Base-by-base conservation (phyloP, 2,113 vertebrate species). In the Sinocyclocheilus anophthalmus region DNA sequence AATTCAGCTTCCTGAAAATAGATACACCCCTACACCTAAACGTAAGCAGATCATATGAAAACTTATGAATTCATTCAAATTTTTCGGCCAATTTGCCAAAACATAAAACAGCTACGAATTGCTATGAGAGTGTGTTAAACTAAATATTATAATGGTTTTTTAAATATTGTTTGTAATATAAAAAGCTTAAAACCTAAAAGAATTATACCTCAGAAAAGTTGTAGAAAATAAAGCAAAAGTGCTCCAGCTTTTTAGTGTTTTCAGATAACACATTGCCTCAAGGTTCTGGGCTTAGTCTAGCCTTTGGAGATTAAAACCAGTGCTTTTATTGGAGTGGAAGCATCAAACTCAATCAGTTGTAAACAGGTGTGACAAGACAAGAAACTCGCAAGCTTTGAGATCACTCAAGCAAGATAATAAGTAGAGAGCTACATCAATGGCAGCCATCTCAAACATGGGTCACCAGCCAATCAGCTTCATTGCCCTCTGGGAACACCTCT, bases 281-380 rank as follows among this genome's bases (percentile, higher is more conserved):
- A 9, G n/a, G 30, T 72, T 13, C 18, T 59, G 11, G 18, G 24
- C 14, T 73, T 84, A 63, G 37, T 65, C 18, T 14, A 61, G 73
- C 10, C 45, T 84, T 65, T 59, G 76, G 57, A 22, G 10, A 24
- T 76, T 26, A 78, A 78, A 78, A 78, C 50, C 2, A 22, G 30
- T 57, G 50, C 18, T 78, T 37, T 78, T 72, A 76, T 30, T 83
- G 73, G 24, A n/a, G 33, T 48, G 72, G 18, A 84, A 70, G 73
- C 37, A 48, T 87, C 59, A 81, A 65, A 72, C 50, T 76, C 83
- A 75, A 63, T 76, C 72, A 84, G 83, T 59, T 55, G 55, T 61
- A 72, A 84, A 72, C 75, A 72, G 33, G 57, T 79, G 81, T 84
- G 73, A 84, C 73, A 70, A 61, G 82, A 69, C n/a, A 45, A 45